Conservation (phyloP, 2,888 invertebrate species). For the Rotaria macrura region DNA sequence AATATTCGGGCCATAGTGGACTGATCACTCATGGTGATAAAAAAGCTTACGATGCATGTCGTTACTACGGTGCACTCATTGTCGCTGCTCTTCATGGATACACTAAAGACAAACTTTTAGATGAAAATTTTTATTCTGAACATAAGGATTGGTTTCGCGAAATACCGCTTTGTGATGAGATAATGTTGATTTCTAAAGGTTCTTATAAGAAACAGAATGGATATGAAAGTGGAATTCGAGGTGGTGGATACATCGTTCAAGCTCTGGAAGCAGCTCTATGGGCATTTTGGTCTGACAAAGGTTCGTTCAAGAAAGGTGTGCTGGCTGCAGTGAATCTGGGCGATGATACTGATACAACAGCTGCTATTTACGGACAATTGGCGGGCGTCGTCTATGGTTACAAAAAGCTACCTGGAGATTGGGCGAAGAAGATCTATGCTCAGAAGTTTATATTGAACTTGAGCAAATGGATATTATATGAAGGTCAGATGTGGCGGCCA, state of each 20-base stretch:
- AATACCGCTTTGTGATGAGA: neutral
- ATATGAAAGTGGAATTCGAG: neutral
- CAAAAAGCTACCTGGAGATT: neutral
- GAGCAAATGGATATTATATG: neutral
- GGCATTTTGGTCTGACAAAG: neutral
- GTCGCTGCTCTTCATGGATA: neutral
- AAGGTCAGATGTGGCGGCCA: neutral
- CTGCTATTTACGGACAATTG: neutral
- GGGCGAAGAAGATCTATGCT: neutral
- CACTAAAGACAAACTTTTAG: neutral
- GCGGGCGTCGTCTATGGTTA: neutral
- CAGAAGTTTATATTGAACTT: neutral
- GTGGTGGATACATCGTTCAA: neutral
- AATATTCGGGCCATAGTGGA: neutral
- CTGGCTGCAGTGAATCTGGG: neutral
- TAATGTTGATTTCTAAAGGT: neutral
- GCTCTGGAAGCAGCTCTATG: neutral
- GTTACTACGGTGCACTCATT: neutral
- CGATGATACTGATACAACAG: neutral
- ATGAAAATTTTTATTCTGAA: neutral
- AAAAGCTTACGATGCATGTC: conserved; percentile 4
- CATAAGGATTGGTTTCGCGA: neutral
- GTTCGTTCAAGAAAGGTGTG: neutral
- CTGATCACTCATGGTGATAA: neutral
- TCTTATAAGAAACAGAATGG: neutral